Evolutionary conservation across 2,113 vertebrate genomes (phyloP), one percentile per base, ranked within the genome.

Genomic region (Cebus imitator): DNA sequence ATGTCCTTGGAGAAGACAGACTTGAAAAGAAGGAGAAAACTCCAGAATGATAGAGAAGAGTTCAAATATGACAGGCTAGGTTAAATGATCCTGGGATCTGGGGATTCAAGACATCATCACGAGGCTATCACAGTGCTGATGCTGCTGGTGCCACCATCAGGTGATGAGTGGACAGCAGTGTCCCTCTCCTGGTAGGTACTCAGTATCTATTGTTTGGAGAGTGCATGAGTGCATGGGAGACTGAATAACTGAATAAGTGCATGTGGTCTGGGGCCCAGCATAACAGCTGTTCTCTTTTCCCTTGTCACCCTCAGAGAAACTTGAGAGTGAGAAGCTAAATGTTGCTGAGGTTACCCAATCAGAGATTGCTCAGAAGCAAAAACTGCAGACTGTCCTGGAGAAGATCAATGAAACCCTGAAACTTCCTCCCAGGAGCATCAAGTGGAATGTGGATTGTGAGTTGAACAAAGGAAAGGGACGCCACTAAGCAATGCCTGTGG

Each of bases 361-460:
- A 21, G 99, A 99, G 98, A 99, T 99, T 83, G 99, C 99, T 88
- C 99, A 99, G 98, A 99, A 99, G 95, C 99, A 99, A 96, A 99
- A 99, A 94, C 98, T 99, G 35, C 99, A 99, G 98, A 99, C 99
- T 8, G 99, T 99, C 23, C 98, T 99, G 96, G 99, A 99, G 95
- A 99, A 99, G 98, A 99, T 99, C 98, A 99, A 99, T 2, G 99
- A 99, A 96, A 99, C 99, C 4, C 98, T 99, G 96, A 99, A 99
- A 97, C 98, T 99, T 43, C 98, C 99, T 57, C 99, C 99, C 83
- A 98, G 99, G 96, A 99, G 97, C 98, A 99, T 99, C 98, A 99
- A 99, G 95, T 99, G 99, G 99, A 99, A 99, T 0, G 99, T 99
- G 94, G 99, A 99, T 98, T 99, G 99, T 99, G 98, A 99, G 99